phyloP scores from a whole-genome alignment of 2,888 invertebrate species.

The Philonicus albiceps region DNA sequence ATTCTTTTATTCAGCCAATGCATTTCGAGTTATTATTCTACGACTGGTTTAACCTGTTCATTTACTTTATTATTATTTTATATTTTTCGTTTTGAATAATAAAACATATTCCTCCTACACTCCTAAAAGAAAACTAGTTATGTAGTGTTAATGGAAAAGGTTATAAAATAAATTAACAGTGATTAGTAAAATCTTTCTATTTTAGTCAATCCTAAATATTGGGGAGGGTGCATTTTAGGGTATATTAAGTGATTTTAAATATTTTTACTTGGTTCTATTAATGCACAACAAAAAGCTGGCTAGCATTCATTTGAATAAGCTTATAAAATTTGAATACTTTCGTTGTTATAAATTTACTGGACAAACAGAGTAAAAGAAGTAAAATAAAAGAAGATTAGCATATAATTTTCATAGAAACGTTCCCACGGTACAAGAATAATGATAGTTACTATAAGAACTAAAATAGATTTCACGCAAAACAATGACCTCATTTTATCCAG shows the following conservation, averaged over 20 bases:
- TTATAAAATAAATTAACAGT: not conserved
- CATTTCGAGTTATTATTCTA: not conserved
- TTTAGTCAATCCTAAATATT: not conserved
- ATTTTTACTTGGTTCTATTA: no score
- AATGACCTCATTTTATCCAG: not conserved
- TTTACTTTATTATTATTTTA: not conserved
- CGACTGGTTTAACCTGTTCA: not conserved
- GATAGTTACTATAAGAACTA: not conserved
- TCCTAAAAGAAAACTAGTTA: not conserved
- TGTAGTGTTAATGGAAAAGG: not conserved
- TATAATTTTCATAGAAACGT: not conserved
- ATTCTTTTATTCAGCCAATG: not conserved
- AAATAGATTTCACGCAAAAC: not conserved
- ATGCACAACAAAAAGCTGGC: no score
- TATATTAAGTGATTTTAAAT: no score
- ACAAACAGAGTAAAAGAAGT: not conserved
- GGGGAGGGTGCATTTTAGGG: not conserved
- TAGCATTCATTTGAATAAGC: not conserved
- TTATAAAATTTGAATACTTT: not conserved
- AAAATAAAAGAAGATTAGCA: not conserved
- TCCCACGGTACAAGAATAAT: not conserved
- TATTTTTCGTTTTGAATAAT: not conserved
- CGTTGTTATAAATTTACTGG: not conserved
- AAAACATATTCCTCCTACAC: not conserved
- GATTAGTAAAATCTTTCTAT: no score